Percentiles rank a stretch among this genome's conserved stretches.
Evolutionary conservation across 2,888 invertebrate genomes (phyloP).

Genomic region (Drymonia ruficornis): DNA sequence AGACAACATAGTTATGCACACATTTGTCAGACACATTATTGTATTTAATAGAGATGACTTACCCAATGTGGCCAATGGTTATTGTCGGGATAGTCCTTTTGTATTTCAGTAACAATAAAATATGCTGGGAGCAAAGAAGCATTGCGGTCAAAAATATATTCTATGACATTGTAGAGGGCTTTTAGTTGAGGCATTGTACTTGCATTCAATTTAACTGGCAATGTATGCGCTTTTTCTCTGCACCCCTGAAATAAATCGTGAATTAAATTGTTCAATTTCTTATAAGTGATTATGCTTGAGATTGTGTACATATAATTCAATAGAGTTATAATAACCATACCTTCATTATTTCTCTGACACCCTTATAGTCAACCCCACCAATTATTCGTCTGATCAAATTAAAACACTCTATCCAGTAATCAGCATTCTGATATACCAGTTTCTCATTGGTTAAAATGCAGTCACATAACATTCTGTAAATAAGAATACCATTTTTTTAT

Average conservation of each 20-base stretch:
- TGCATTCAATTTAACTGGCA: constrained; percentile 92
- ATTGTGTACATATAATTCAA: background rate
- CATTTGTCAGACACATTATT: too few relatives aligned
- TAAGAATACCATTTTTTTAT: background rate
- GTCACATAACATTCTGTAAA: constrained; percentile 92
- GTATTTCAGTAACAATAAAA: constrained; percentile 97
- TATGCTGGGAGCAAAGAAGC: constrained; percentile 97
- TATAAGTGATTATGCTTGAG: too few relatives aligned
- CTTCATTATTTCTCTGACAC: constrained; percentile 96
- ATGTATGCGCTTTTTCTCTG: constrained; percentile 93
- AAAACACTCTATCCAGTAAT: constrained; percentile 96
- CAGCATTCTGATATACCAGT: constrained; percentile 91
- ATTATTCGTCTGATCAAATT: constrained; percentile 93
- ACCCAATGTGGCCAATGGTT: constrained; percentile 97
- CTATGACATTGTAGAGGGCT: constrained; percentile 92
- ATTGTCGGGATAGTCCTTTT: constrained; percentile 93
- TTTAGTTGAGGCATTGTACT: constrained; percentile 92
- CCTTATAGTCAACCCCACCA: constrained; percentile 97
- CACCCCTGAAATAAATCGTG: constrained; percentile 85
- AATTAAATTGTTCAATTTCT: background rate
- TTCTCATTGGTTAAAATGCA: constrained; percentile 93
- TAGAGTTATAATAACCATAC: constrained; percentile 58
- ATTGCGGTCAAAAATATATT: constrained; percentile 96
- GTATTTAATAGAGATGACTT: constrained; percentile 41
- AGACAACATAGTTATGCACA: constrained; percentile 1